Base-by-base conservation (phyloP, 2,797 vertebrate species). In the Phaenicophaeus curvirostris region DNA sequence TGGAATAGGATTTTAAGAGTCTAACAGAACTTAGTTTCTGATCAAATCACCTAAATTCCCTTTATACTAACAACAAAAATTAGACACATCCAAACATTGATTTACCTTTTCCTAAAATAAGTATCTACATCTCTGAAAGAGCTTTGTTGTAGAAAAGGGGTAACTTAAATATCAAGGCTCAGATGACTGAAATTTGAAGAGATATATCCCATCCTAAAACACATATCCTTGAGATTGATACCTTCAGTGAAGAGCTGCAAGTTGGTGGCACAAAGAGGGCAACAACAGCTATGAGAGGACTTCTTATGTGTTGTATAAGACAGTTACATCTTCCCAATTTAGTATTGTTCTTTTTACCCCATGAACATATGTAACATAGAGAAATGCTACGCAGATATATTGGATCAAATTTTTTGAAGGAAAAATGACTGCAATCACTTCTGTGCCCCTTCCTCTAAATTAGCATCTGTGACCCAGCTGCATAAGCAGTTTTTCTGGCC, bases 381-480 rank as follows among this genome's bases (percentile, higher is more conserved):
- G 5, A 83, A 81, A 82, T 15, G 10, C 6, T 44, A 10, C 59
- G 31, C 13, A 80, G 44, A 78, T 42, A 87, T 21, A 76, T 25
- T n/a, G 8, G n/a, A 57, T 73, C 16, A 73, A 86, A 81, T 14
- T 6, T 82, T 91, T 85, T 62, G 27, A 74, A 75, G 53, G 31
- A 58, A 79, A 39, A 80, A 82, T 75, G 33, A 5, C 46, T 72
- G 24, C 28, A 81, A 57, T 48, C 30, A 35, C 19, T 91, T 79
- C 65, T 76, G 24, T 79, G 15, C 68, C 78, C 78, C 37, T 55
- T 90, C 48, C 58, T 78, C 82, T 86, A 87, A 86, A 85, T 89
- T 62, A 91, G 74, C 89, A 92, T 93, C 90, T 92, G 69, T 85
- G 93, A 89, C 62, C 51, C 90, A 96, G 89, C 76, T 95, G 92